These are phyloP conservation scores for Nudaria mundana DNA, from an alignment of 2,888 invertebrate genomes.

Conservation along the genomic window DNA sequence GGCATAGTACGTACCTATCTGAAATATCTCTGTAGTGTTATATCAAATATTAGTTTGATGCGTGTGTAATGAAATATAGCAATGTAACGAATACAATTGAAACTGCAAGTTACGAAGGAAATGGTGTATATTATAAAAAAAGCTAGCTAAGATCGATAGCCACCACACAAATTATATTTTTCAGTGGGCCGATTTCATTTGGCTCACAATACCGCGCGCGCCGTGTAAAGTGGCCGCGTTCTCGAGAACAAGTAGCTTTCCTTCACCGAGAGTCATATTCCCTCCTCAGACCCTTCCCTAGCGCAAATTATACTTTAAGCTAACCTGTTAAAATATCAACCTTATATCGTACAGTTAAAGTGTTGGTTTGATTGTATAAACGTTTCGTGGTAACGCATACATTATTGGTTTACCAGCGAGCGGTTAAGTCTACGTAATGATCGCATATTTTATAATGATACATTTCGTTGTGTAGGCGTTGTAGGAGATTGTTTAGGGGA, in stretches of 20 bases:
- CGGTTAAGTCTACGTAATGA: constrained; percentile 33
- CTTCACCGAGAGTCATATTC: constrained; percentile 34
- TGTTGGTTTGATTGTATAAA: not conserved
- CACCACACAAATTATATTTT: constrained; percentile 8
- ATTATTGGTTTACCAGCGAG: constrained; percentile 35
- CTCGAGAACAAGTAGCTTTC: constrained; percentile 53
- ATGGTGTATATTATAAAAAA: too few relatives aligned
- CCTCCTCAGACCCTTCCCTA: constrained; percentile 22
- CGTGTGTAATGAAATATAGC: too few relatives aligned
- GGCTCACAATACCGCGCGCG: constrained; percentile 30
- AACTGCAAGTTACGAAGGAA: too few relatives aligned
- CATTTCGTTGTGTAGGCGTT: constrained; percentile 24
- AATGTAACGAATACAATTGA: too few relatives aligned
- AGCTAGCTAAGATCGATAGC: constrained; percentile 8
- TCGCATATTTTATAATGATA: constrained; percentile 37
- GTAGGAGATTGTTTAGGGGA: constrained; percentile 8
- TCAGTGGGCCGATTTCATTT: constrained; percentile 31
- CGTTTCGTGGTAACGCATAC: constrained; percentile 41
- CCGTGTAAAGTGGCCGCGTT: constrained; percentile 58
- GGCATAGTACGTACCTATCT: too few relatives aligned
- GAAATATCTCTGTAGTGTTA: too few relatives aligned
- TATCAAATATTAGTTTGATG: too few relatives aligned
- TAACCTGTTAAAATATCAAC: constrained; percentile 14
- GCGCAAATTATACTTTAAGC: constrained; percentile 33
- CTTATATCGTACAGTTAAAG: constrained; percentile 8